Evolutionary conservation across 1,140 invertebrate species (phyloP).

Genomic region (Neuroterus valhalla): DNA sequence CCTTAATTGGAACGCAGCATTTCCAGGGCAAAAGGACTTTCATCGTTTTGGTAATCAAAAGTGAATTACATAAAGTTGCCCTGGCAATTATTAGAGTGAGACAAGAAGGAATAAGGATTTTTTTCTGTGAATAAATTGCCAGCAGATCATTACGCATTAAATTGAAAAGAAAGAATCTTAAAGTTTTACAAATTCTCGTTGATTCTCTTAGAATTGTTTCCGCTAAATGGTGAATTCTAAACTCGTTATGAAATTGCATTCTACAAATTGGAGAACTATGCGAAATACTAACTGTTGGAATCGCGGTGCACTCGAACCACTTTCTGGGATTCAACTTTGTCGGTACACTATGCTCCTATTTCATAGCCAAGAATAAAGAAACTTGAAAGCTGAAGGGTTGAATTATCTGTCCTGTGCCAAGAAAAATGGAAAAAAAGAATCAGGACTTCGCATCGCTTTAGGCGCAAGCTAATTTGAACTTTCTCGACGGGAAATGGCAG

Average conservation of each 20-base stretch:
- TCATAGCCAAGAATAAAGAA: constrained; percentile 36
- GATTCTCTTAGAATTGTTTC: constrained; percentile 19
- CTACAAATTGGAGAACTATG: constrained; percentile 11
- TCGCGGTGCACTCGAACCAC: constrained; percentile 29
- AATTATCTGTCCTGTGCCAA: constrained; percentile 33
- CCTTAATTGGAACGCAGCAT: too few relatives aligned
- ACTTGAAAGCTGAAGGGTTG: constrained; percentile 32
- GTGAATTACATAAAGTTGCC: neutral
- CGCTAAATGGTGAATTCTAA: constrained; percentile 26
- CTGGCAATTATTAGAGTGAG: neutral
- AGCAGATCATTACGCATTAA: neutral
- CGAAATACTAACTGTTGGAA: constrained; percentile 4
- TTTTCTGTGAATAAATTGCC: neutral
- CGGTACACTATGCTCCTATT: constrained; percentile 40
- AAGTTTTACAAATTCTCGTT: neutral
- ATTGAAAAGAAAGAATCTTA: neutral
- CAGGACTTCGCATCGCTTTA: constrained; percentile 22
- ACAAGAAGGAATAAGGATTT: neutral
- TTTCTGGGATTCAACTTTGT: constrained; percentile 41
- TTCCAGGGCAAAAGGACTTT: too few relatives aligned
- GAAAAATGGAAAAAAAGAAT: constrained; percentile 35
- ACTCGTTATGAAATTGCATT: constrained; percentile 20
- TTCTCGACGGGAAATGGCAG: constrained; percentile 5
- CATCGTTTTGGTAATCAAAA: neutral
- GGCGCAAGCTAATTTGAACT: constrained; percentile 24